Base-by-base conservation (phyloP, 2,113 vertebrate species). In the Albula goreensis region DNA sequence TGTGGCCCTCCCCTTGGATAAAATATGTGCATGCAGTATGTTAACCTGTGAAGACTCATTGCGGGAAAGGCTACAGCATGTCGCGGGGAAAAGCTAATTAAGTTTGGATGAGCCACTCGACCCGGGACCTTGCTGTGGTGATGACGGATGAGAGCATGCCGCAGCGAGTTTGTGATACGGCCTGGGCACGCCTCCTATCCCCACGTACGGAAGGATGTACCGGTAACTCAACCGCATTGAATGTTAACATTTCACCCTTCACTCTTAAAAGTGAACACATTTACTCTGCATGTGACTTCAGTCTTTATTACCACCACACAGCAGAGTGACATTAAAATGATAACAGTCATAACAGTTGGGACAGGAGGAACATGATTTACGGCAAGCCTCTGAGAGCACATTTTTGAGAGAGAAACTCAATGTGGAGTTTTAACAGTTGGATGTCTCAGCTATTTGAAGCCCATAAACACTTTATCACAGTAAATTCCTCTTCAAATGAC, bases 1-100 rank as follows among this genome's bases (percentile, higher is more conserved):
- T 90, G n/a, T 87, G 82, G 90, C 89, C 53, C 89, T 88, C 85
- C 86, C 50, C 85, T 86, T 85, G 84, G 89, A 31, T 92, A 41
- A 89, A 92, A 81, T 81, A 82, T 88, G 78, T n/a, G 89, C 84
- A 84, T 31, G 81, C 88, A n/a, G 57, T 31, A 49, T 50, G 86
- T 88, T 92, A 93, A 93, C 92, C 90, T 89, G 89, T 84, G 83
- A 85, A 91, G 92, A 94, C 92, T 89, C 84, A 93, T 92, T 83
- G 48, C 87, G 84, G 84, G 87, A 85, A 91, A 92, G 60, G 63
- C 56, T 25, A 85, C 50, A 83, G 74, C 56, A 25, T 84, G 87
- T 89, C 60, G 22, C 63, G 10, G 80, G 81, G 83, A 90, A 86
- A 88, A 87, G 90, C 89, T 91, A 91, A 94, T 92, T 92, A 93